Conservation (phyloP, 2,888 invertebrate genomes). For the Trichogramma evanescens region DNA sequence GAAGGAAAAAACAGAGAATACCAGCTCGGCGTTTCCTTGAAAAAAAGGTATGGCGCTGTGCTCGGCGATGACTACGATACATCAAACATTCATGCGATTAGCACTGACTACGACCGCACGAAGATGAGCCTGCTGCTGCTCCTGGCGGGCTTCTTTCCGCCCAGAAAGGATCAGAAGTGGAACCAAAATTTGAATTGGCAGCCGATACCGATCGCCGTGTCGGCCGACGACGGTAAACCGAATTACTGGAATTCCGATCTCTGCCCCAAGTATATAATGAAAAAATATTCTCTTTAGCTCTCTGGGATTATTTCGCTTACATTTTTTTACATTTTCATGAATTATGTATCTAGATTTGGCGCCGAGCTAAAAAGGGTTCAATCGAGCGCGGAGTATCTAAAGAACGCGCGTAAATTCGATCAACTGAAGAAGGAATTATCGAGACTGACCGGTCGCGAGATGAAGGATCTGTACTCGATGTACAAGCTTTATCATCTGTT, state of each 20-base stretch:
- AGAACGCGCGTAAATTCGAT: not conserved
- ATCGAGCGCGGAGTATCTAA: not conserved
- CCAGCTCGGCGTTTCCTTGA: conserved; percentile 48
- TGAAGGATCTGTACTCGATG: conserved; percentile 2
- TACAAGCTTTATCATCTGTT: conserved; percentile 15
- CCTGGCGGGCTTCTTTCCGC: conserved; percentile 61
- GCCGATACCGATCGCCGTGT: conserved; percentile 48
- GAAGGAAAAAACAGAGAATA: conserved; percentile 51
- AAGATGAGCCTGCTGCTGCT: conserved; percentile 64
- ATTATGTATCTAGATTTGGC: conserved; percentile 4
- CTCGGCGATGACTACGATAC: conserved; percentile 48
- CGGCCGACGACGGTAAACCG: not conserved
- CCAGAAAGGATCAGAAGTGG: conserved; percentile 51
- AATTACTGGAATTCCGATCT: not conserved
- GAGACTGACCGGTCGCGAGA: conserved; percentile 10
- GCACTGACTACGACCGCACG: conserved; percentile 64
- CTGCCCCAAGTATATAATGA: conserved; percentile 16
- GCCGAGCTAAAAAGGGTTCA: not conserved
- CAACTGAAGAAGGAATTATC: conserved; percentile 1
- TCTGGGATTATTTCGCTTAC: not conserved
- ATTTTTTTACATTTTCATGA: not conserved
- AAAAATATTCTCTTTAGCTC: not conserved
- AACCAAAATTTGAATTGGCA: conserved; percentile 57
- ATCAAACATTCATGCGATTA: conserved; percentile 43
- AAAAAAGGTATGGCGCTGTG: conserved; percentile 47